Conservation (phyloP, 2,888 invertebrate species). For the Lordiphosa andalusiaca region DNA sequence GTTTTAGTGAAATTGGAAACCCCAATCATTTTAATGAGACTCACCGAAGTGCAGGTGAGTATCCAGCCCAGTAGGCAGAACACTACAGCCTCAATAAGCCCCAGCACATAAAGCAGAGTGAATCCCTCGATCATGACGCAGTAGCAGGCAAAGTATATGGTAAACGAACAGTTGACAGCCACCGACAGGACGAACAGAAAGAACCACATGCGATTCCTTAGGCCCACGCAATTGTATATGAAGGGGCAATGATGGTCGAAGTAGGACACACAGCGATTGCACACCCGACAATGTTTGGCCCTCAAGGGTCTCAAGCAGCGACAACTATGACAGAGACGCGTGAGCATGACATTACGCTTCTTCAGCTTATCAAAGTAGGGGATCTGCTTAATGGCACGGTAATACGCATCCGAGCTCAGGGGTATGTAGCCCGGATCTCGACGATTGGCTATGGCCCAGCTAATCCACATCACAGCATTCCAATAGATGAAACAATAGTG, state of each 20-base stretch:
- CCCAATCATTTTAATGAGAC: slow-evolving; percentile 60
- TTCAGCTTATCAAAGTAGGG: slow-evolving; percentile 96
- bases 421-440: slow-evolving; percentile 94
- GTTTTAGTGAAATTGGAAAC: no score
- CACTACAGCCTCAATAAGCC: slow-evolving; percentile 89
- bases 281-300: slow-evolving; percentile 95
- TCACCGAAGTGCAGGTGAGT: slow-evolving; percentile 92
- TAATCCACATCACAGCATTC: slow-evolving; percentile 96
- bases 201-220: slow-evolving; percentile 96
- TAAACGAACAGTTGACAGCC: slow-evolving; percentile 92
- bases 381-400: slow-evolving; percentile 93
- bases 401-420: slow-evolving; percentile 93
- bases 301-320: slow-evolving; percentile 91
- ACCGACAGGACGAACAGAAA: slow-evolving; percentile 93
- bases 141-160: slow-evolving; percentile 93
- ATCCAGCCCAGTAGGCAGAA: slow-evolving; percentile 94
- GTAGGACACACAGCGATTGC: slow-evolving; percentile 93
- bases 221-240: slow-evolving; percentile 96
- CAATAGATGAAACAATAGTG: slow-evolving; percentile 95
- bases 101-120: slow-evolving; percentile 91
- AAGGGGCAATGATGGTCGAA: slow-evolving; percentile 98
- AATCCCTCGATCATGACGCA: slow-evolving; percentile 92
- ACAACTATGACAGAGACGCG: slow-evolving; percentile 94
- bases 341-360: slow-evolving; percentile 89
- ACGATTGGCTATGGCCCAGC: slow-evolving; percentile 93